phyloP scores from a whole-genome alignment of 2,888 invertebrate genomes.

The Urechis unicinctus region DNA sequence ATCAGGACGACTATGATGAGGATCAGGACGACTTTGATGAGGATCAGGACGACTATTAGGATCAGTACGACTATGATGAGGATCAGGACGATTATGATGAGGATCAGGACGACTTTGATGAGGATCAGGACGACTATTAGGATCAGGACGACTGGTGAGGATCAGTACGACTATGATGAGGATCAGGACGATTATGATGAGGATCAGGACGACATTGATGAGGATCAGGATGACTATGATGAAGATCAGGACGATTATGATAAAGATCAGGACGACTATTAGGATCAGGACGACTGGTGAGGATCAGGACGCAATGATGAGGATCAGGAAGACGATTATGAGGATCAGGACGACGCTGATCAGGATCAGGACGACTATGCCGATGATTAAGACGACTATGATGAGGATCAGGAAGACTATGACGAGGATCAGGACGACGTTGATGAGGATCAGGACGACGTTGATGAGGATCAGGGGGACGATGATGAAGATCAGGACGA shows the following conservation, averaged over 20 bases:
- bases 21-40: constrained; percentile 7
- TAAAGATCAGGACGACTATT: too few species aligned
- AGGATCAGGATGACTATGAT: too few species aligned
- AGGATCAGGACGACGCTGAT: constrained; percentile 4
- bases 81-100: constrained; percentile 11
- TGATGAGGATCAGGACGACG: constrained; percentile 8
- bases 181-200: too few species aligned
- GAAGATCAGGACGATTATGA: too few species aligned
- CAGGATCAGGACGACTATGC: constrained; percentile 6
- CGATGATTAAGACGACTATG: constrained; percentile 4
- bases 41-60: constrained; percentile 10
- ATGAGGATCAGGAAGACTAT: constrained; percentile 2
- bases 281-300: background rate
- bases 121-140: constrained; percentile 3
- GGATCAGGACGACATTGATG: too few species aligned
- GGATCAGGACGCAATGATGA: background rate
- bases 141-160: too few species aligned
- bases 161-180: too few species aligned
- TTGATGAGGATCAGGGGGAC: constrained; percentile 4
- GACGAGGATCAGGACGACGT: constrained; percentile 6
- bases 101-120: constrained; percentile 12
- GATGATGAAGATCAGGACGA: constrained; percentile 2
- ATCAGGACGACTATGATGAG: constrained; percentile 1
- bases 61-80: constrained; percentile 11
- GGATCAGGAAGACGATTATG: background rate